phyloP scores from a whole-genome alignment of 2,797 vertebrate species.

The Cyprinella venusta region DNA sequence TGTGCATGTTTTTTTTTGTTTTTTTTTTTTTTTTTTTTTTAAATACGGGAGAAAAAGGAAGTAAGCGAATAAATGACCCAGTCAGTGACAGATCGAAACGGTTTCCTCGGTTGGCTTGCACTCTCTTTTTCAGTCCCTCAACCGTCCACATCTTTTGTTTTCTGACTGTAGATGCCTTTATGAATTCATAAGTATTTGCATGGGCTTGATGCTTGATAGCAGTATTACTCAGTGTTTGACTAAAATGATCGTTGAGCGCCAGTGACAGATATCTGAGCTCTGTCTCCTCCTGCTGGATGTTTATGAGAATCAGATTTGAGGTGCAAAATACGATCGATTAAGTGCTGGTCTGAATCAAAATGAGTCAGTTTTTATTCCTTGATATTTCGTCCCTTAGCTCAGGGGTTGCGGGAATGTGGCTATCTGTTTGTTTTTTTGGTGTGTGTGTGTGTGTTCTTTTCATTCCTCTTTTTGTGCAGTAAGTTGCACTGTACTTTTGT shows the following conservation, averaged over 20 bases:
- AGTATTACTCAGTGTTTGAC: conserved; percentile 58
- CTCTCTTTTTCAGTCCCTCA: conserved; percentile 54
- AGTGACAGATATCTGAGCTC: conserved; percentile 66
- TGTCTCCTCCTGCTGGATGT: conserved; percentile 2
- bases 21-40: conserved; percentile 13
- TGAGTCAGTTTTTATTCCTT: conserved; percentile 61
- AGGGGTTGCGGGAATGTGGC: conserved; percentile 79
- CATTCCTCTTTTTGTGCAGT: not conserved
- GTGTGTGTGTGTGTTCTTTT: conserved; percentile 48
- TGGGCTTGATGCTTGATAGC: conserved; percentile 67
- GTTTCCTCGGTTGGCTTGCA: conserved; percentile 39
- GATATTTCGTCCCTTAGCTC: conserved; percentile 73
- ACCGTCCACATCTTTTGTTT: conserved; percentile 59
- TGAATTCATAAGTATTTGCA: conserved; percentile 67
- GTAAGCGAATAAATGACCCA: conserved; percentile 12
- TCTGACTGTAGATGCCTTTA: conserved; percentile 75
- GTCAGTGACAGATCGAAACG: conserved; percentile 51
- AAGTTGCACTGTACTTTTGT: conserved; percentile 1
- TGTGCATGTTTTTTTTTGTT: conserved; percentile 74
- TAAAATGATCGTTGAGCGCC: conserved; percentile 62
- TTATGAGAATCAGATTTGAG: conserved; percentile 67
- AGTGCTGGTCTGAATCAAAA: conserved; percentile 57
- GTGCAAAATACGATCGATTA: conserved; percentile 61
- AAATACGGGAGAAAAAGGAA: conserved; percentile 45
- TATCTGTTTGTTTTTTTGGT: conserved; percentile 19